Percentiles rank a stretch among this genome's conserved stretches.
These are phyloP conservation scores for Lymantria dispar DNA, from an alignment of 2,888 invertebrate genomes.

Conservation along the genomic window DNA sequence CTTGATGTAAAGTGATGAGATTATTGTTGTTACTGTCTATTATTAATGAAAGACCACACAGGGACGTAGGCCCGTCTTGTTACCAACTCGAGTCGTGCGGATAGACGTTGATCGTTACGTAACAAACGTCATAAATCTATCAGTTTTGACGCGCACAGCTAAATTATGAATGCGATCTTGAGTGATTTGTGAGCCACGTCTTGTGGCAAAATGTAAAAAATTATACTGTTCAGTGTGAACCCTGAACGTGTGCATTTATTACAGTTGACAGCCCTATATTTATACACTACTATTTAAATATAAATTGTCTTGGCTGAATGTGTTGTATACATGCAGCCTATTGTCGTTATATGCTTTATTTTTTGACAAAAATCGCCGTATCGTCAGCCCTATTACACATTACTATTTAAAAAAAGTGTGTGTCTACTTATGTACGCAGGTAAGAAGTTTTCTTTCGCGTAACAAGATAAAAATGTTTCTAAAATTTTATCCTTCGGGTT, in stretches of 20 bases:
- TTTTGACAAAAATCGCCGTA: no score
- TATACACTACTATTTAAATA: no score
- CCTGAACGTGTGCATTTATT: neutral
- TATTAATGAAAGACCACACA: slow-evolving; percentile 8
- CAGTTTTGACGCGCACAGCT: slow-evolving; percentile 57
- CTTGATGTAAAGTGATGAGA: no score
- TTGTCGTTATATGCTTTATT: no score
- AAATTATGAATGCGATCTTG: slow-evolving; percentile 64
- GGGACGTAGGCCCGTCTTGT: neutral
- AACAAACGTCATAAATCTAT: slow-evolving; percentile 75
- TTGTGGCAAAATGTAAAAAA: slow-evolving; percentile 29
- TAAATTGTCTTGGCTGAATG: no score
- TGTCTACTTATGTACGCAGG: no score
- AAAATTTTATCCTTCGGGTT: no score
- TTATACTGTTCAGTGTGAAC: slow-evolving; percentile 26
- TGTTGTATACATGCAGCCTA: no score
- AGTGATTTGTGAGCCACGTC: slow-evolving; percentile 62
- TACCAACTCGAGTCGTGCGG: slow-evolving; percentile 6
- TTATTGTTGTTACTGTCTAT: neutral
- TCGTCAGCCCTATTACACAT: no score
- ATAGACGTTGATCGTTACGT: slow-evolving; percentile 48
- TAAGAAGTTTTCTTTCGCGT: no score
- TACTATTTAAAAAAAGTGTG: no score
- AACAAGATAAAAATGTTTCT: no score
- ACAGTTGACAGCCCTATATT: neutral